A percentile compares a stretch with the other conserved stretches of the same genome.
These are phyloP conservation scores for Pararge aegeria DNA, from an alignment of 1,140 invertebrate species.

Conservation along the genomic window DNA sequence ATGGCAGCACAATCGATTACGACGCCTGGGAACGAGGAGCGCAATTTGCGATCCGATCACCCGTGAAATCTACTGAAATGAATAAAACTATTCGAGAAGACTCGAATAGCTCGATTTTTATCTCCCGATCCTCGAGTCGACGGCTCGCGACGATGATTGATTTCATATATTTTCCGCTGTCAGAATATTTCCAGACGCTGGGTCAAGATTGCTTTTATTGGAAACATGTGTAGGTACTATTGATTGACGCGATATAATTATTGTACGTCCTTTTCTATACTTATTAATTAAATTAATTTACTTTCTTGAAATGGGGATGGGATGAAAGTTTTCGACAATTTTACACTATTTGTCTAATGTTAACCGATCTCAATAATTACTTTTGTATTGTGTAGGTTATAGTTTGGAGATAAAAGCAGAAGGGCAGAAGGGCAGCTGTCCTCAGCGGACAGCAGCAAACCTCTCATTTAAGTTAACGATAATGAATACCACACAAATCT, in stretches of 20 bases:
- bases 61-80: constrained; percentile 72
- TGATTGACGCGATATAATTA: neutral
- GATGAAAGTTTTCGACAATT: too few relatives aligned
- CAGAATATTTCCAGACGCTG: neutral
- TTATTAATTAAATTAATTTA: too few relatives aligned
- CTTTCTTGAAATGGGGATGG: too few relatives aligned
- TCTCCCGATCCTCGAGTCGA: constrained; percentile 24
- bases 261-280: neutral
- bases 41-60: constrained; percentile 68
- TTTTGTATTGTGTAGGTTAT: too few relatives aligned
- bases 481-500: too few relatives aligned
- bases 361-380: too few relatives aligned
- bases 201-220: neutral
- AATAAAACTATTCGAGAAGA: constrained; percentile 70
- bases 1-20: constrained; percentile 73
- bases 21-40: constrained; percentile 46
- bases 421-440: too few relatives aligned
- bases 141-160: constrained; percentile 29
- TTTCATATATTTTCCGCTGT: constrained; percentile 12
- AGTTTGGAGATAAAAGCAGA: too few relatives aligned
- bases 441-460: too few relatives aligned
- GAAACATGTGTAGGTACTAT: neutral
- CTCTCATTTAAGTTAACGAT: too few relatives aligned
- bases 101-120: constrained; percentile 49
- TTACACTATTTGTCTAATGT: too few relatives aligned